A percentile compares a stretch with the other conserved stretches of the same genome.
These are phyloP conservation scores for Leucoptera coffeella DNA, from an alignment of 2,888 invertebrate species.

Conservation along the genomic window DNA sequence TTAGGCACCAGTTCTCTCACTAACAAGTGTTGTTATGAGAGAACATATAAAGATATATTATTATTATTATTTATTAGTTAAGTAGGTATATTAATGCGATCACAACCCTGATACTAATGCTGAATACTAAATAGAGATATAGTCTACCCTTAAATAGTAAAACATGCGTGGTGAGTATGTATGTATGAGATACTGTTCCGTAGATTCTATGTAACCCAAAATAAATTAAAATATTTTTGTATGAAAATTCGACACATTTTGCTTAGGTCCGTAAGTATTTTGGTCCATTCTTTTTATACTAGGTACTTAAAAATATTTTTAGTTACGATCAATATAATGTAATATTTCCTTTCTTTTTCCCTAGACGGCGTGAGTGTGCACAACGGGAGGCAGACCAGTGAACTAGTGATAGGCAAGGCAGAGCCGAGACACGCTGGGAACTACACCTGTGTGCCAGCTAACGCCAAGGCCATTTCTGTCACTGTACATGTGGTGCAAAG, in stretches of 20 bases:
- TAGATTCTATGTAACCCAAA: neutral
- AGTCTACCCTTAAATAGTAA: too few relatives aligned
- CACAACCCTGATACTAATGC: too few relatives aligned
- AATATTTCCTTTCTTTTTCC: neutral
- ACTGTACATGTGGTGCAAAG: slow-evolving; percentile 67
- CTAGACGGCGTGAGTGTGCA: slow-evolving; percentile 53
- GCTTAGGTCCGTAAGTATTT: too few relatives aligned
- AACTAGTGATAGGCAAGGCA: slow-evolving; percentile 62
- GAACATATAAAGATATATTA: too few relatives aligned
- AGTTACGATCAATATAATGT: neutral
- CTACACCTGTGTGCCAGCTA: slow-evolving; percentile 75
- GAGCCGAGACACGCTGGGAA: slow-evolving; percentile 68
- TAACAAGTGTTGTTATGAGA: too few relatives aligned
- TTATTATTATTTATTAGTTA: too few relatives aligned
- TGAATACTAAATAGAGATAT: too few relatives aligned
- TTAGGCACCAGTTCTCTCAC: too few relatives aligned
- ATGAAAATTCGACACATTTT: neutral
- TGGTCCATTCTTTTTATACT: neutral
- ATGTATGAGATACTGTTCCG: too few relatives aligned
- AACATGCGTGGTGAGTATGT: too few relatives aligned
- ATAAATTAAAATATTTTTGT: neutral
- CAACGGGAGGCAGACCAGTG: slow-evolving; percentile 57
- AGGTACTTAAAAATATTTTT: neutral
- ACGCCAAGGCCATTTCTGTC: slow-evolving; percentile 68
- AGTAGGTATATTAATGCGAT: too few relatives aligned